Base-by-base conservation (phyloP, 2,797 vertebrate species). In the Hafferia zeledoni region DNA sequence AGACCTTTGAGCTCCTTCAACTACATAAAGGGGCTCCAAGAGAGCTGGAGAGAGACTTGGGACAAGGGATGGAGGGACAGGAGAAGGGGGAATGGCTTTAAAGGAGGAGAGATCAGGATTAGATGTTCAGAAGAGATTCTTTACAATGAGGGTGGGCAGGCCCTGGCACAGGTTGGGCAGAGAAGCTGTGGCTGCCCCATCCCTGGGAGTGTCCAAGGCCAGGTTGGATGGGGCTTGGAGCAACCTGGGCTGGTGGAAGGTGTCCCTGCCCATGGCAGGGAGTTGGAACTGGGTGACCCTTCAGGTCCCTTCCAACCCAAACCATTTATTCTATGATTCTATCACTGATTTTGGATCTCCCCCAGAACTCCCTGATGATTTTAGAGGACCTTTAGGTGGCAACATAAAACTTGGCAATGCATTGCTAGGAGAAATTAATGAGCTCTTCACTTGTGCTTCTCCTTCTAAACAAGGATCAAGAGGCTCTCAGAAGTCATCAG, bases 151-250 rank as follows among this genome's bases (percentile, higher is more conserved):
- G 10, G 0, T 31, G 9, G 4, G 1, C 12, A 83, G 33, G 10
- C 25, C 12, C 22, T 3, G 1, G n/a, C 24, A 64, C n/a, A 46
- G 30, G 12, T 0, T 64, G 0, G 1, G 20, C 44, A 53, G 37
- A 41, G 39, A 20, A 71, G 59, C 4, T 78, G 46, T 24, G 59
- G 30, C 0, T 65, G 17, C 2, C 1, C 6, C 39, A 71, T 12
- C 52, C 9, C 37, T 65, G 25, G 10, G 16, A 50, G 17, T 33
- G 71, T 27, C 0, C n/a, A 28, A 55, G 35, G 50, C 9, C n/a
- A 31, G 7, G 33, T 0, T 59, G 39, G 15, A 71, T 0, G 0
- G 3, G 65, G 39, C 9, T 39, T 33, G 39, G 52, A 83, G 25
- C 9, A 71, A 4, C 7, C 15, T 60, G 39, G 72, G 2, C 1